A percentile compares a stretch with the other conserved stretches of the same genome.
Conservation (phyloP, 2,113 vertebrate genomes). For the Anas platyrhynchos region DNA sequence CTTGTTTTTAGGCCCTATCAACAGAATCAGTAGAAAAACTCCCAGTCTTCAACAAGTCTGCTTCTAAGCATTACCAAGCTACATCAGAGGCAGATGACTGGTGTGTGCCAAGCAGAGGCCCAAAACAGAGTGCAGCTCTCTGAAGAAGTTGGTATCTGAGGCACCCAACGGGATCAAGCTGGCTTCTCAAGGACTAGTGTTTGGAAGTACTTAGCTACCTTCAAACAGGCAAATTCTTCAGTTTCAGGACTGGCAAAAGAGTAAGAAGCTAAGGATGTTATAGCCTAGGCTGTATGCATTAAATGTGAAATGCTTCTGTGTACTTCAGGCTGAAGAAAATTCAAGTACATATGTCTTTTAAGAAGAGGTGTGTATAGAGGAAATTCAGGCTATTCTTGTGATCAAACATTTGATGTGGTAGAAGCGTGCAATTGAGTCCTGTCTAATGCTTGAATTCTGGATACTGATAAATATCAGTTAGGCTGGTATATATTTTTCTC, state of each 20-base stretch:
- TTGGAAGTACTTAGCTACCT: constrained; percentile 29
- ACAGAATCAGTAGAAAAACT: constrained; percentile 95
- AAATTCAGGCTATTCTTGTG: not conserved
- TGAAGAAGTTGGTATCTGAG: constrained; percentile 53
- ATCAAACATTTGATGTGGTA: constrained; percentile 15
- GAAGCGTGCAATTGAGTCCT: constrained; percentile 29
- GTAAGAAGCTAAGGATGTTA: not conserved
- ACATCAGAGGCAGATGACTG: constrained; percentile 92
- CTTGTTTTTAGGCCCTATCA: constrained; percentile 87
- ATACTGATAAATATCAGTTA: not conserved
- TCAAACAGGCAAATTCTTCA: constrained; percentile 1
- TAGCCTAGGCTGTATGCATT: not conserved
- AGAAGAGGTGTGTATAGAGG: not conserved
- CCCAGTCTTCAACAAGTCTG: constrained; percentile 96
- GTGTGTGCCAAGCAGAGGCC: constrained; percentile 93
- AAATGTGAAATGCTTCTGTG: not conserved
- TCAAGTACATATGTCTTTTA: constrained; percentile 4
- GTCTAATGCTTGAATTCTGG: constrained; percentile 47
- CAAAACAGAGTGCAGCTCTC: constrained; percentile 77
- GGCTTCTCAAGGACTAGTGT: constrained; percentile 32
- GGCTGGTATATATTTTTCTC: constrained; percentile 19
- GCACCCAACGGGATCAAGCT: constrained; percentile 67
- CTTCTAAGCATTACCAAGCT: constrained; percentile 90
- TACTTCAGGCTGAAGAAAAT: not conserved
- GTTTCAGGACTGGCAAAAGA: constrained; percentile 8